A percentile compares a stretch with the other conserved stretches of the same genome.
Conservation (phyloP, 2,797 vertebrate genomes). For the Anguilla megastoma region DNA sequence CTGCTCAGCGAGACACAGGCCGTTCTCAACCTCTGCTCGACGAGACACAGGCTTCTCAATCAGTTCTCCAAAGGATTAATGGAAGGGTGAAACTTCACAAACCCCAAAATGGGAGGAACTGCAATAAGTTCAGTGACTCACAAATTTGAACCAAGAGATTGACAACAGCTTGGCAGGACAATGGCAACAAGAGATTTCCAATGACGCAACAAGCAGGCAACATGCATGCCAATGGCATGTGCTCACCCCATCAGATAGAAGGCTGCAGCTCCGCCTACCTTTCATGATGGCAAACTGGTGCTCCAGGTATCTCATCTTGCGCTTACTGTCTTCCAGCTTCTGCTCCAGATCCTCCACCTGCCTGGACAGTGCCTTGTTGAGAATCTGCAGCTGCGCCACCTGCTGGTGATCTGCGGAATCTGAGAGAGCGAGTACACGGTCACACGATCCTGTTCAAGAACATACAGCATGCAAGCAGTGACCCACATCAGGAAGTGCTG, state of each 20-base stretch:
- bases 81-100: too few species aligned
- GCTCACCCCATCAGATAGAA: neutral
- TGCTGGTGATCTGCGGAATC: conserved; percentile 82
- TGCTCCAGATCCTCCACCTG: conserved; percentile 84
- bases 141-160: too few species aligned
- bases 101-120: too few species aligned
- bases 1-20: neutral
- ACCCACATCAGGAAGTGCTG: neutral
- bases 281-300: conserved; percentile 89
- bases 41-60: neutral
- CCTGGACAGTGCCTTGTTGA: conserved; percentile 88
- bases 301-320: conserved; percentile 85
- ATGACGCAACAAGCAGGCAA: too few species aligned
- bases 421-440: conserved; percentile 48
- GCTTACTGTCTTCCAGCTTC: conserved; percentile 86
- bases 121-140: too few species aligned
- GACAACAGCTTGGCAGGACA: too few species aligned
- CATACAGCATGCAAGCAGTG: neutral
- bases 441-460: neutral
- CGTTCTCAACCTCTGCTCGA: neutral
- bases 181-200: too few species aligned
- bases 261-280: conserved; percentile 69
- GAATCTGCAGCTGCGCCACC: conserved; percentile 85
- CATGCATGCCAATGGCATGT: too few species aligned
- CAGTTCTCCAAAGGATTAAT: too few species aligned